Base-by-base conservation (phyloP, 2,797 vertebrate genomes). In the Falco rusticolus region DNA sequence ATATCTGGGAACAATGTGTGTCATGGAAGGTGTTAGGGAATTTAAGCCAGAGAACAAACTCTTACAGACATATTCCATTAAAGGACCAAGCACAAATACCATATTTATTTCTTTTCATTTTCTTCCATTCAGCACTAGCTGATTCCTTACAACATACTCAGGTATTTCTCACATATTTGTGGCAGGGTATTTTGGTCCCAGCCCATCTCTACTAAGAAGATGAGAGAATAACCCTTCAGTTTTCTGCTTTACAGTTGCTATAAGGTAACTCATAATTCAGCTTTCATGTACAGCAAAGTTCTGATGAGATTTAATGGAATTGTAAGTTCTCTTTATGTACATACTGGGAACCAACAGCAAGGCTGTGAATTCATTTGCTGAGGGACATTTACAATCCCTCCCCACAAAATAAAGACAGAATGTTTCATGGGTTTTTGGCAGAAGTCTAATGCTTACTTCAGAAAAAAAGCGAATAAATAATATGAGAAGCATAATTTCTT, bases 231-330 rank as follows among this genome's bases (percentile, higher is more conserved):
- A 95, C 48, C 84, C 72, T 95, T 93, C 96, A 41, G 66, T 86
- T 96, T 96, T 91, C 96, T 97, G 66, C 80, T 96, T 97, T 96
- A 91, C 75, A 91, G 69, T 86, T 3, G 0, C 89, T 80, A 14
- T 83, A 94, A 95, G 89, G 75, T 96, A 97, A 91, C 75, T 86
- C 84, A 85, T 97, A 97, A 97, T 94, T 97, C 97, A 97, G 68
- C 24, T 61, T 92, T 83, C 89, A 85, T 43, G 48, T 85, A 91
- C 92, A 87, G 89, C 41, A 89, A 96, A 95, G 83, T 95, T 94
- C 66, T 96, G 95, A 96, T 88, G 89, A 96, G 59, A 96, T 95
- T 94, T 96, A 97, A 92, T 77, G 60, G 84, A 95, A 95, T 54
- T 91, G 78, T 82, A 97, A 95, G 93, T 84, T 95, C 34, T 86